Base-by-base conservation (phyloP, 2,797 vertebrate species). In the Chrosomus eos region DNA sequence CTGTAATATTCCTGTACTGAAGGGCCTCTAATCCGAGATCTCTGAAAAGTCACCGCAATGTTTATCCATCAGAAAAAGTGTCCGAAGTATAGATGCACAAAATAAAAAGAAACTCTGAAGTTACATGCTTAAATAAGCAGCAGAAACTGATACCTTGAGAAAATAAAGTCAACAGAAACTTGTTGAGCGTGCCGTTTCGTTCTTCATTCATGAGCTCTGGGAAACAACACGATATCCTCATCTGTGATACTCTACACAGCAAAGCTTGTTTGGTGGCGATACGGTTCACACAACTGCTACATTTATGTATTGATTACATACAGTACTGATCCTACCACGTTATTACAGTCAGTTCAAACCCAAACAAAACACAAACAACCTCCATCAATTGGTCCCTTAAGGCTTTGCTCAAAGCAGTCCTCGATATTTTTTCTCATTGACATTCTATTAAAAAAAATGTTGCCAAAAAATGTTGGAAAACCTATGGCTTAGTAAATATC, bases 401-500 rank as follows among this genome's bases (percentile, higher is more conserved):
- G 93, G 93, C 93, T 94, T 38, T 93, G 91, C 91, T 92, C 91
- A 92, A 88, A 92, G 89, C 83, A 80, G 64, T 87, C 51, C 80
- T 85, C 45, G 38, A 26, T 33, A 19, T 80, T 48, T 87, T 79
- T 83, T 62, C 80, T 90, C 91, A 92, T 91, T 87, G 94, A 95
- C 93, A 95, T 93, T 95, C 93, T 92, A 90, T 89, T 92, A 93
- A 89, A 94, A 89, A 94, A 94, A 93, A 93, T 88, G 86, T 92
- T 84, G 90, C 93, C 92, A 93, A 87, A 89, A 75, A 91, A 90
- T 88, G 83, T 82, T 93, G 92, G 89, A 93, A 90, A 93, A 93
- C 86, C 92, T 94, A 95, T 96, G 94, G 94, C 95, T 96, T 95
- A 90, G 93, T 93, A 93, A 93, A 93, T 92, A 93, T 94, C 90